A percentile compares a stretch with the other conserved stretches of the same genome.
These are phyloP conservation scores for Ellobius talpinus DNA, from an alignment of 2,113 vertebrate species.

Conservation along the genomic window DNA sequence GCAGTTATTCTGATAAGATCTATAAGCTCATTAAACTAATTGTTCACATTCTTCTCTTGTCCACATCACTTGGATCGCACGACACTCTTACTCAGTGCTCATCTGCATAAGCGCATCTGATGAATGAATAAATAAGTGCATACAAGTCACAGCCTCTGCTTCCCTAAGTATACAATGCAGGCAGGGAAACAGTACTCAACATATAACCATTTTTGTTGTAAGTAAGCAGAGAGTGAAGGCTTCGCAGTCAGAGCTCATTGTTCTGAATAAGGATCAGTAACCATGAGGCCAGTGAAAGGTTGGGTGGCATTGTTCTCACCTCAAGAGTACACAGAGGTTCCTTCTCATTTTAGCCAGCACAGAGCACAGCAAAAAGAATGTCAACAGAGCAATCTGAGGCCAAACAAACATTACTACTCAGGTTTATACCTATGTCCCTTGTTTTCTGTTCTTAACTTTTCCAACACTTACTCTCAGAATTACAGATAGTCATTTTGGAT, in stretches of 20 bases:
- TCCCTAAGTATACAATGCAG: not conserved
- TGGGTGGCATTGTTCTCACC: not conserved
- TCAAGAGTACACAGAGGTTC: not conserved
- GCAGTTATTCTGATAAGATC: not conserved
- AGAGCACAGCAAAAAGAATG: not conserved
- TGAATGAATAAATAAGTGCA: not conserved
- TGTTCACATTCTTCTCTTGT: not conserved
- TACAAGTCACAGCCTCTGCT: not conserved
- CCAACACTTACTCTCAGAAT: constrained; percentile 48
- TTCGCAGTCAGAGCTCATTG: not conserved
- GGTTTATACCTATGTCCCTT: constrained; percentile 11
- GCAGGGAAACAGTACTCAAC: not conserved
- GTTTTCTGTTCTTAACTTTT: constrained; percentile 16
- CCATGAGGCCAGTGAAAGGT: not conserved
- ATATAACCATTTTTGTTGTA: not conserved
- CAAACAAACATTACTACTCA: constrained; percentile 49
- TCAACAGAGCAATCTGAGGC: not conserved
- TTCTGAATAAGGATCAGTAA: not conserved
- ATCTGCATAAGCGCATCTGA: not conserved
- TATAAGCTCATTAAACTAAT: not conserved
- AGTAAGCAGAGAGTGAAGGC: not conserved
- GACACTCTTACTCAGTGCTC: not conserved
- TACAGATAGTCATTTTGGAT: not conserved
- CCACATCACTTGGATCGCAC: not conserved
- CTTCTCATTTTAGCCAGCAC: not conserved